These are phyloP conservation scores for Drosophila mercatorum DNA, from an alignment of 2,888 invertebrate species.

Conservation along the genomic window DNA sequence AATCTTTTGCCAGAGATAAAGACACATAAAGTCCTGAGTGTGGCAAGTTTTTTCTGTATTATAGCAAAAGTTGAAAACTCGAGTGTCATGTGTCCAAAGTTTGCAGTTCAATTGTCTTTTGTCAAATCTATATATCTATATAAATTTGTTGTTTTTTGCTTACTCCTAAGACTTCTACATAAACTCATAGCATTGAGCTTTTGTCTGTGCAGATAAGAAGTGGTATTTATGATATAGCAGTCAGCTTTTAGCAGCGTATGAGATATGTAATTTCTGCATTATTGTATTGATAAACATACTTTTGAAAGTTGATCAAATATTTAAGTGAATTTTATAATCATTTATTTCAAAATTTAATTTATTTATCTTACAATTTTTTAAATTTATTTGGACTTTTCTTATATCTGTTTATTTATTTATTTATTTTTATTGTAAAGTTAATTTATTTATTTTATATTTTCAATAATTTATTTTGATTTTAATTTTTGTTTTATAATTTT, in stretches of 20 bases:
- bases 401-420: no score
- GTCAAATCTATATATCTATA: not conserved
- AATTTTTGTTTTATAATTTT: no score
- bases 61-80: not conserved
- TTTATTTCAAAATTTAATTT: no score
- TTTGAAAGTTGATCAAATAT: not conserved
- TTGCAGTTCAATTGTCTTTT: not conserved
- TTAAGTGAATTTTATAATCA: no score
- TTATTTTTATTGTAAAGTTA: no score
- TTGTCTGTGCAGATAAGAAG: conserved; percentile 2
- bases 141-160: not conserved
- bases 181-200: not conserved
- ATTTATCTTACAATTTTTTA: no score
- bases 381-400: no score
- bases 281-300: no score
- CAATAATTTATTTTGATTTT: no score
- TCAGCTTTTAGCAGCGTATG: not conserved
- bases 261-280: not conserved
- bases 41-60: not conserved
- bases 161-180: not conserved
- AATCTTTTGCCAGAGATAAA: not conserved
- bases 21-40: not conserved
- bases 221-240: not conserved
- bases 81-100: not conserved
- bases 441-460: no score